phyloP scores from a whole-genome alignment of 1,140 invertebrate genomes.

The Drosophila asahinai region DNA sequence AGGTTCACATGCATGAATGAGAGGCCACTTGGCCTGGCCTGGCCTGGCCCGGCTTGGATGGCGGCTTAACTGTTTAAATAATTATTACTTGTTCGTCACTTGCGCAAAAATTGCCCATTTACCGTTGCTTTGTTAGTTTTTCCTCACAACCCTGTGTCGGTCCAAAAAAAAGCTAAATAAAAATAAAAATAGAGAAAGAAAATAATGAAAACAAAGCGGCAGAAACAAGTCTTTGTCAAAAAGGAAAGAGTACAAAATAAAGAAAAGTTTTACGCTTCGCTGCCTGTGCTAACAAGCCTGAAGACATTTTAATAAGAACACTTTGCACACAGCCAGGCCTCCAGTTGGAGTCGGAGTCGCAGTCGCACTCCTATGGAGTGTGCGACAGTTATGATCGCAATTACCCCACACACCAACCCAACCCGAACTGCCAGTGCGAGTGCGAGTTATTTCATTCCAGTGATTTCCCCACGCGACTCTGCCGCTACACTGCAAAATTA shows the following conservation, averaged over 20 bases:
- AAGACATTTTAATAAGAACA: slow-evolving; percentile 68
- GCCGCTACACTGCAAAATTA: slow-evolving; percentile 10
- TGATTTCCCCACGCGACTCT: slow-evolving; percentile 30
- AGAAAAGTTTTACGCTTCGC: slow-evolving; percentile 52
- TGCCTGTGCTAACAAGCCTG: slow-evolving; percentile 49
- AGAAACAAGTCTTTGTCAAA: slow-evolving; percentile 55
- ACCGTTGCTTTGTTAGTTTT: slow-evolving; percentile 67
- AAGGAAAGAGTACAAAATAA: slow-evolving; percentile 28
- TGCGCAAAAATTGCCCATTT: slow-evolving; percentile 64
- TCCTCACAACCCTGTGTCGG: slow-evolving; percentile 37
- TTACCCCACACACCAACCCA: slow-evolving; percentile 42
- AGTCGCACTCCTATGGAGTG: slow-evolving; percentile 22
- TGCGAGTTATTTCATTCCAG: slow-evolving; percentile 15
- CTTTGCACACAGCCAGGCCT: slow-evolving; percentile 11
- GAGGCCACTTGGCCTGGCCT: slow-evolving; percentile 19
- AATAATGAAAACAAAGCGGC: slow-evolving; percentile 49
- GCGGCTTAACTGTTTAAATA: slow-evolving; percentile 64
- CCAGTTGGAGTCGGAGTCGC: neutral
- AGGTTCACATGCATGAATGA: slow-evolving; percentile 46
- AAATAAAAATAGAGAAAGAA: slow-evolving; percentile 22
- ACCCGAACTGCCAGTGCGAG: slow-evolving; percentile 32
- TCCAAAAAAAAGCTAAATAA: slow-evolving; percentile 30
- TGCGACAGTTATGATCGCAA: slow-evolving; percentile 62
- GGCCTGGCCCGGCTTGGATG: neutral
- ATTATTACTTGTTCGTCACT: slow-evolving; percentile 68